A percentile compares a stretch with the other conserved stretches of the same genome.
Evolutionary conservation across 2,888 invertebrate genomes (phyloP).

Genomic region (Tribolium freemani): DNA sequence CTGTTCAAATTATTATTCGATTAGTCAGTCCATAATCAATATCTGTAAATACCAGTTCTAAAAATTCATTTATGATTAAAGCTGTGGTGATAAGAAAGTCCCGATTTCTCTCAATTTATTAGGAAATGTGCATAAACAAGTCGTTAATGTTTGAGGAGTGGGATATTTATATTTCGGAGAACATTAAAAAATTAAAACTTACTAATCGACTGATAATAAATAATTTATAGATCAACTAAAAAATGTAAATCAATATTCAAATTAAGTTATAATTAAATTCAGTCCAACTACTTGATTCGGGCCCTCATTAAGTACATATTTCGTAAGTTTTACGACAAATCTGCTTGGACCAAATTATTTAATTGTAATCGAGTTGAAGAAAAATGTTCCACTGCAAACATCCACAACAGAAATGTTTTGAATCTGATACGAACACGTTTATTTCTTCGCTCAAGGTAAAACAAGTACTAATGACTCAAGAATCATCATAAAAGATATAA

Average conservation of each 20-base stretch:
- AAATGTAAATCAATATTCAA: conserved; percentile 3
- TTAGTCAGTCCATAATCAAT: conserved; percentile 18
- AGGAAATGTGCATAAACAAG: conserved; percentile 14
- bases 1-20: conserved; percentile 27
- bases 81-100: conserved; percentile 4
- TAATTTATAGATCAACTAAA: conserved; percentile 5
- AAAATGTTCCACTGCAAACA: no score
- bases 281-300: background rate
- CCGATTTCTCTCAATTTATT: conserved; percentile 23
- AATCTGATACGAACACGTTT: background rate
- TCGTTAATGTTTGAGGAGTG: background rate
- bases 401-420: background rate
- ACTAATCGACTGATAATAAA: background rate
- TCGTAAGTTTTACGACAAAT: background rate
- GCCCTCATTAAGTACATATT: background rate
- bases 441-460: background rate
- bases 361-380: no score
- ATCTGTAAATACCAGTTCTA: conserved; percentile 20
- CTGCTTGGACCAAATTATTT: background rate
- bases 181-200: background rate
- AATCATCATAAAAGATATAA: background rate
- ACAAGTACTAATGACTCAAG: background rate
- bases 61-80: conserved; percentile 24
- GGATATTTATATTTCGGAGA: background rate
- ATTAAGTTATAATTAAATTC: background rate